These are phyloP conservation scores for Microctenopoma lineatum DNA, from an alignment of 2,797 vertebrate genomes.

Conservation along the genomic window DNA sequence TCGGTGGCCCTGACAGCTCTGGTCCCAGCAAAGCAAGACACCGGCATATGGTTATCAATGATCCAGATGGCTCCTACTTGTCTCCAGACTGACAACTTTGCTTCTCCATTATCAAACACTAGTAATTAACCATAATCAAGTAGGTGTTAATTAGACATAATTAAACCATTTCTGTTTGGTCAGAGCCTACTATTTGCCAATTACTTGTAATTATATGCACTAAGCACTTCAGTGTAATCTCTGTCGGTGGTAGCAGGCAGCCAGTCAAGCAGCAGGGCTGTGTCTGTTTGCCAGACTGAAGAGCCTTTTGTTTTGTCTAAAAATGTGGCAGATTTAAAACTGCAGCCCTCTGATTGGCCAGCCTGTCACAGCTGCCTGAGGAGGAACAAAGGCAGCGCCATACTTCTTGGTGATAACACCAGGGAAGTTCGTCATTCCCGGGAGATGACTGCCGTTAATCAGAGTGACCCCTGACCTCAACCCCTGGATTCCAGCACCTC, in stretches of 20 bases:
- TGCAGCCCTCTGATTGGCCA: constrained; percentile 90
- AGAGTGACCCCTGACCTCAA: constrained; percentile 80
- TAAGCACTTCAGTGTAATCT: constrained; percentile 87
- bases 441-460: constrained; percentile 86
- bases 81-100: constrained; percentile 95
- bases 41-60: constrained; percentile 89
- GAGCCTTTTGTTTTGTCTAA: constrained; percentile 91
- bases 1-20: constrained; percentile 79
- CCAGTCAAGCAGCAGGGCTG: constrained; percentile 67
- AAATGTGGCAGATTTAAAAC: constrained; percentile 91
- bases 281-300: constrained; percentile 85
- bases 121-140: constrained; percentile 99
- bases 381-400: constrained; percentile 83
- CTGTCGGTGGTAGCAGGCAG: constrained; percentile 64
- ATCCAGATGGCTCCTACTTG: constrained; percentile 91
- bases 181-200: constrained; percentile 95
- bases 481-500: constrained; percentile 66
- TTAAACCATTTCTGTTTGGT: constrained; percentile 96
- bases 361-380: constrained; percentile 87
- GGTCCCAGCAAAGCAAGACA: constrained; percentile 76
- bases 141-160: constrained; percentile 99
- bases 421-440: constrained; percentile 79
- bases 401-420: constrained; percentile 84
- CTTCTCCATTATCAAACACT: constrained; percentile 94
- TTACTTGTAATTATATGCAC: constrained; percentile 95